Evolutionary conservation across 2,888 invertebrate species (phyloP).

Genomic region (Leptura quadrifasciata): DNA sequence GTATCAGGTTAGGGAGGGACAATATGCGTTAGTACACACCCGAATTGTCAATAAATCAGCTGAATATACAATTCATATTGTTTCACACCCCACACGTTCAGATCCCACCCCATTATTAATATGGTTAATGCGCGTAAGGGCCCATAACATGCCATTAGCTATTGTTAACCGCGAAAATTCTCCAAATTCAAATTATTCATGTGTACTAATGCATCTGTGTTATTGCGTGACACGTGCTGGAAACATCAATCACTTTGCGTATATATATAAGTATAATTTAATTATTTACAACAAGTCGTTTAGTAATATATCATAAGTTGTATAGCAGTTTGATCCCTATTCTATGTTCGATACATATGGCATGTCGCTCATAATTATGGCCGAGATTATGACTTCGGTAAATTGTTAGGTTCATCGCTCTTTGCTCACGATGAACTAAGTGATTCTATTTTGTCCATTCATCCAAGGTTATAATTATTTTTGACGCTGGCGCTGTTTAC

Average conservation of each 20-base stretch:
- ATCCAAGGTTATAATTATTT: no score
- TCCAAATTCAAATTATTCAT: constrained; percentile 48
- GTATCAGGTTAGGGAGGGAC: constrained; percentile 32
- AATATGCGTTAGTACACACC: constrained; percentile 3
- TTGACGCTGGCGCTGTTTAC: no score
- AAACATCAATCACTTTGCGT: constrained; percentile 17
- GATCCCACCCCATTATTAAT: constrained; percentile 46
- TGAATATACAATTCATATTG: constrained; percentile 42
- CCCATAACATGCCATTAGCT: constrained; percentile 46
- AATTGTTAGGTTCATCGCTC: neutral
- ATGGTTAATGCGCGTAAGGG: constrained; percentile 50
- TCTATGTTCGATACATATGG: neutral
- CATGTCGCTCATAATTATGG: neutral
- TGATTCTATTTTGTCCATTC: no score
- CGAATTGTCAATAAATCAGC: constrained; percentile 40
- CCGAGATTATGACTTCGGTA: neutral
- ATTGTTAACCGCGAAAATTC: constrained; percentile 48
- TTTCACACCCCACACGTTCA: constrained; percentile 36
- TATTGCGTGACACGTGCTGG: constrained; percentile 19
- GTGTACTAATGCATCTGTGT: constrained; percentile 43
- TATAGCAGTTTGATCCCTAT: neutral
- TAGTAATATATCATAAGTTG: constrained; percentile 13
- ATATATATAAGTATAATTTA: constrained; percentile 12
- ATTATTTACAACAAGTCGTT: constrained; percentile 15
- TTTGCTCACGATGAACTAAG: neutral